These are phyloP conservation scores for Dermatemys mawii DNA, from an alignment of 2,113 vertebrate genomes.

Conservation along the genomic window DNA sequence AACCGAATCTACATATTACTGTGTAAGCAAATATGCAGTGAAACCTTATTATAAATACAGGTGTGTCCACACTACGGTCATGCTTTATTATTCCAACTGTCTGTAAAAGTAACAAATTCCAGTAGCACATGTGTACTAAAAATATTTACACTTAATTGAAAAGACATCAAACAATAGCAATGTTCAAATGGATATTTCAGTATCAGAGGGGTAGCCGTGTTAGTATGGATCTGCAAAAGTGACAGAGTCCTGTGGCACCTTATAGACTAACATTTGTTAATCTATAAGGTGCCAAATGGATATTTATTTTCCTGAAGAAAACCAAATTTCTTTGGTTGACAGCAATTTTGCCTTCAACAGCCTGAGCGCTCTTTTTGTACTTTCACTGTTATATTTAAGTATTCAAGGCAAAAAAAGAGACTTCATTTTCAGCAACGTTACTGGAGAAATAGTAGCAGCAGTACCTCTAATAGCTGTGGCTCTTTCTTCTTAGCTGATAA, in stretches of 20 bases:
- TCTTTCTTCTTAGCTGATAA: conserved; percentile 98
- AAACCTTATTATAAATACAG: background rate
- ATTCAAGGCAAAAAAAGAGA: background rate
- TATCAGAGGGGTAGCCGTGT: no score
- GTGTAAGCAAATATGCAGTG: background rate
- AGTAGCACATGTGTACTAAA: background rate
- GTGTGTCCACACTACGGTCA: background rate
- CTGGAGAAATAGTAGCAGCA: conserved; percentile 6
- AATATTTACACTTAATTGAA: background rate
- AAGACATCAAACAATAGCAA: background rate
- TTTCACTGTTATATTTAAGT: background rate
- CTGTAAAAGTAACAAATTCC: background rate
- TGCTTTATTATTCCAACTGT: background rate
- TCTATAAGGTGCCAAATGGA: no score
- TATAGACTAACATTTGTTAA: no score
- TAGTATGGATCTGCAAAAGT: no score
- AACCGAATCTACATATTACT: background rate
- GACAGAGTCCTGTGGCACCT: no score
- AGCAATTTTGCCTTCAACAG: background rate
- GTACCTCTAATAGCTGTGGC: conserved; percentile 94
- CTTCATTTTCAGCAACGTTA: background rate
- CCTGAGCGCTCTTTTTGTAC: background rate
- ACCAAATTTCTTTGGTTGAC: background rate
- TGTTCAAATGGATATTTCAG: no score
- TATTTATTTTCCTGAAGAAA: background rate